Conservation (phyloP, 2,888 invertebrate species). For the Caenorhabditis zanzibari region DNA sequence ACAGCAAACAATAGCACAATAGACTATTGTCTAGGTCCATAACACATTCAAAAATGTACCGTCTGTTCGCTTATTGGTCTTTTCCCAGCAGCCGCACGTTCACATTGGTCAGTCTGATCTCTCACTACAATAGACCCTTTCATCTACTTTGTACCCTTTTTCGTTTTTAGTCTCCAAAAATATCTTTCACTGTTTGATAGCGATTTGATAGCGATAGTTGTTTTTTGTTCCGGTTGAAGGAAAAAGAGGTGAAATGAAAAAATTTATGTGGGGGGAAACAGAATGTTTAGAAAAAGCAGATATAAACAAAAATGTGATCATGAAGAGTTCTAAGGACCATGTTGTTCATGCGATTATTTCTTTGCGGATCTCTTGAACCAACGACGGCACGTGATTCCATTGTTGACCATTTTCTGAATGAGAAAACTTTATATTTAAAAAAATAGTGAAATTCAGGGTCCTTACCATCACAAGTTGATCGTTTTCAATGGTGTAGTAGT, state of each 20-base stretch:
- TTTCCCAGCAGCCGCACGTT: constrained; percentile 8
- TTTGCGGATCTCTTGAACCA: constrained; percentile 79
- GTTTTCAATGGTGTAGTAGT: constrained; percentile 79
- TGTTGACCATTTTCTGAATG: constrained; percentile 80
- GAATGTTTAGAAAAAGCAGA: not conserved
- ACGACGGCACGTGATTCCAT: constrained; percentile 79
- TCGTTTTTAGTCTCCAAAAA: not conserved
- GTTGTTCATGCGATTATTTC: constrained; percentile 45
- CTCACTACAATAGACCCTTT: constrained; percentile 34
- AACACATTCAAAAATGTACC: not conserved
- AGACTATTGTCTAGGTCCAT: not conserved
- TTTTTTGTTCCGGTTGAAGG: constrained; percentile 13
- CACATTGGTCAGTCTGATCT: constrained; percentile 44
- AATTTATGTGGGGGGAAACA: constrained; percentile 33
- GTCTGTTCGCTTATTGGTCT: not conserved
- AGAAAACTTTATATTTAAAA: not conserved
- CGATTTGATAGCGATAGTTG: not conserved
- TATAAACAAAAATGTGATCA: constrained; percentile 17
- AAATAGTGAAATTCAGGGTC: not conserved
- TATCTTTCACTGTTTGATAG: constrained; percentile 46
- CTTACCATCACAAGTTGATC: constrained; percentile 79
- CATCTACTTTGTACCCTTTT: constrained; percentile 52
- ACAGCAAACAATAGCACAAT: not conserved
- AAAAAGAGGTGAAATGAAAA: not conserved
- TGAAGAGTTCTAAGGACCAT: constrained; percentile 1